Conservation (phyloP, 2,797 vertebrate genomes). For the Thaleichthys pacificus region DNA sequence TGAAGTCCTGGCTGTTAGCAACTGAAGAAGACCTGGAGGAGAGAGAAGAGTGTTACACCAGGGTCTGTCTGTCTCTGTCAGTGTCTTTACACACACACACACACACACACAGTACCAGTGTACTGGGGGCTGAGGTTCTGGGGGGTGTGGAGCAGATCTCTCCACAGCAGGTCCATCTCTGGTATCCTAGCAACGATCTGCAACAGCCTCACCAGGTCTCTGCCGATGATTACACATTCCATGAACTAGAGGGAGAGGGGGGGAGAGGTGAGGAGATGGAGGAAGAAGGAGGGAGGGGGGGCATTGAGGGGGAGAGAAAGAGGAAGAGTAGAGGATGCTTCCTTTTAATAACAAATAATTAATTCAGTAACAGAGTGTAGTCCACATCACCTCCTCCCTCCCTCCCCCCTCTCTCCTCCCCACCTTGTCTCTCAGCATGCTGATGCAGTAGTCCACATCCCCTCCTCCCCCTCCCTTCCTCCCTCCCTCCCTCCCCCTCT, state of each 20-base stretch:
- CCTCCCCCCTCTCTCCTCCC: not conserved
- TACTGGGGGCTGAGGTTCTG: slow-evolving; percentile 87
- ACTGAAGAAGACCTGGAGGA: slow-evolving; percentile 82
- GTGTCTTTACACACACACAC: not conserved
- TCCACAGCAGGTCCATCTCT: slow-evolving; percentile 93
- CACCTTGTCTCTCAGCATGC: slow-evolving; percentile 3
- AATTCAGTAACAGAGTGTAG: not conserved
- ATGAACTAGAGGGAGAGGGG: slow-evolving; percentile 78
- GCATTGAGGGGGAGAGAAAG: not conserved
- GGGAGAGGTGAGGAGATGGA: no score
- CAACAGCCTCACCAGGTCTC: slow-evolving; percentile 91
- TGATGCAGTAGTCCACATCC: not conserved
- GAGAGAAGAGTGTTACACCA: not conserved
- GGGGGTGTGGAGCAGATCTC: slow-evolving; percentile 91
- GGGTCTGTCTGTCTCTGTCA: not conserved
- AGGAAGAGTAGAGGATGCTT: not conserved
- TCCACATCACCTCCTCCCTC: not conserved
- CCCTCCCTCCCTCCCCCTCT: not conserved
- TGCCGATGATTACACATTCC: slow-evolving; percentile 95
- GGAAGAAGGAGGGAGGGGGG: not conserved
- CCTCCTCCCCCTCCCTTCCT: not conserved
- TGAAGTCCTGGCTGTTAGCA: slow-evolving; percentile 91
- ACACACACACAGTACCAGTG: slow-evolving; percentile 40
- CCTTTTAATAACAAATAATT: not conserved
- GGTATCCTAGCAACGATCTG: slow-evolving; percentile 95